Evolutionary conservation across 2,888 invertebrate species (phyloP), one percentile per base, ranked within the genome.

Genomic region (Physocephala rufipes): DNA sequence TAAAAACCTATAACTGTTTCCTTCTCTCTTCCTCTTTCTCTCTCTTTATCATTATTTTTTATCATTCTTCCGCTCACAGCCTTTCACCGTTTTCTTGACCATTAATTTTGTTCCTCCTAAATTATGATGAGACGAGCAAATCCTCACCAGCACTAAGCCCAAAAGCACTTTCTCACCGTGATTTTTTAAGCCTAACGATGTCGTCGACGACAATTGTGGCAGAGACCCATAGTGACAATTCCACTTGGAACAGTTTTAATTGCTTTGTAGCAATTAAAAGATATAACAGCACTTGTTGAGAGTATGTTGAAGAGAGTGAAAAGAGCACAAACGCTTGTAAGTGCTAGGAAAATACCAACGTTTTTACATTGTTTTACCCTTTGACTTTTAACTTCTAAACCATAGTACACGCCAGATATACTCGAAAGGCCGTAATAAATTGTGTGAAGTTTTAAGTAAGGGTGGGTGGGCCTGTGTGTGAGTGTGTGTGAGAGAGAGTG

Each of bases 241-340:
- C 28, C 70, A 65, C 70, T 70, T 64, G 65, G 65, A 65, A 65
- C 65, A 65, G 65, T 70, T 70, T 70, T 70, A 70, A 70, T 70
- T 70, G 70, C 70, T 70, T 64, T 58, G 70, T 65, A 70, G 65
- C 70, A 70, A 70, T 70, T 70, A 70, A 70, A 70, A 70, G 70
- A 65, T 70, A 65, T 59, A 51, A 70, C 65, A 65, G 65, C 65
- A 51, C 51, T 36, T 36, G 36, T 65, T 65, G 26, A 65, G 49
- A 28, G 65, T 36, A 51, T 30, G 49, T 26, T 49, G 30, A 36
- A 62, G 36, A 62, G 43, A 62, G 62, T 49, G 30, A 36, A 62
- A 19, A 62, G 43, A 62, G 62, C 62, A 43, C n/a, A 36, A 36
- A 36, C 36, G 36, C 36, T 36, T 36, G 36, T 9, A 36, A 36